A percentile compares a stretch with the other conserved stretches of the same genome.
These are phyloP conservation scores for Samia ricini DNA, from an alignment of 1,140 invertebrate genomes.

Conservation along the genomic window DNA sequence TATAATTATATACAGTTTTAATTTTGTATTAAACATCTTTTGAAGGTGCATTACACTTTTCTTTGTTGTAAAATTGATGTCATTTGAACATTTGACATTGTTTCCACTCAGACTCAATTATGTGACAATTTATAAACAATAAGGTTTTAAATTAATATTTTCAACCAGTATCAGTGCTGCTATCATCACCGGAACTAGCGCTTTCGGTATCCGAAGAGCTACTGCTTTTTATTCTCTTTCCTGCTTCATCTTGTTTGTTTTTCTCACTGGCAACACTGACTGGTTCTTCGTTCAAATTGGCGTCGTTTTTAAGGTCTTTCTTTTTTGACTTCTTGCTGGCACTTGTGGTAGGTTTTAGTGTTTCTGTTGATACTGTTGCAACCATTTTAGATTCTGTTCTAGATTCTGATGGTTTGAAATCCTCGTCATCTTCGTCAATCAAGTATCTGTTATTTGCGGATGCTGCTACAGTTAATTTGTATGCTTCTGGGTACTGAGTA, in stretches of 20 bases:
- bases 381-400: conserved; percentile 67
- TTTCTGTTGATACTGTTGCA: conserved; percentile 73
- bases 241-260: conserved; percentile 17
- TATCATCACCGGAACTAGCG: conserved; percentile 65
- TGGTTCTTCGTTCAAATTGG: conserved; percentile 24
- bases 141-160: not conserved
- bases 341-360: conserved; percentile 63
- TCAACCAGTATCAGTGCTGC: conserved; percentile 66
- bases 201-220: conserved; percentile 69
- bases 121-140: too few species aligned
- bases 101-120: too few species aligned
- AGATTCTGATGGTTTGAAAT: conserved; percentile 35
- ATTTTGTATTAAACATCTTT: too few species aligned
- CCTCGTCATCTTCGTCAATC: conserved; percentile 77
- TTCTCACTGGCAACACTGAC: conserved; percentile 13
- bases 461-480: conserved; percentile 81
- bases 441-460: conserved; percentile 79
- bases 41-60: too few species aligned
- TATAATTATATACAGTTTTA: too few species aligned
- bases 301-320: conserved; percentile 33
- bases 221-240: conserved; percentile 48
- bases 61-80: too few species aligned
- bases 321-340: conserved; percentile 51
- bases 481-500: conserved; percentile 92
- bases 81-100: too few species aligned